These are phyloP conservation scores for Netelia inedita DNA, from an alignment of 2,888 invertebrate genomes.

Conservation along the genomic window DNA sequence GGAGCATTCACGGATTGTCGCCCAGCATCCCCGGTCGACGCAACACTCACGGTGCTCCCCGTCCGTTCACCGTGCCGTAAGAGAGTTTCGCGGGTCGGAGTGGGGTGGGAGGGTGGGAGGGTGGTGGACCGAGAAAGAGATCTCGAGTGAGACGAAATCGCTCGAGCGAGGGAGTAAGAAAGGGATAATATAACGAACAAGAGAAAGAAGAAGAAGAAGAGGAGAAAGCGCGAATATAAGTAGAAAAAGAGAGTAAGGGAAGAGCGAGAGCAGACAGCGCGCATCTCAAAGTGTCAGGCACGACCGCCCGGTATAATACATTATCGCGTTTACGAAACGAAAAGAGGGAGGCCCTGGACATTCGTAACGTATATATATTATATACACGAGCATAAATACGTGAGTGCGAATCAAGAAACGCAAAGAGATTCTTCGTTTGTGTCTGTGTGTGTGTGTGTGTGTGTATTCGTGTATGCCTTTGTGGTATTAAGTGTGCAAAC, in stretches of 20 bases:
- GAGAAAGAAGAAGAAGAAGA: background rate
- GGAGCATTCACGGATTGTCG: background rate
- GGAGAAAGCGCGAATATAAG: constrained; percentile 33
- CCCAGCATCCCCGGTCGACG: background rate
- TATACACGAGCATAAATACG: constrained; percentile 18
- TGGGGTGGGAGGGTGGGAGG: no score
- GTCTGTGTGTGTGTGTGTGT: constrained; percentile 32
- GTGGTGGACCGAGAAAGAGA: background rate
- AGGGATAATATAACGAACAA: constrained; percentile 4
- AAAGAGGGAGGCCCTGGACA: constrained; percentile 25
- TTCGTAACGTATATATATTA: constrained; percentile 19
- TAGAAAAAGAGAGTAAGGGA: constrained; percentile 34
- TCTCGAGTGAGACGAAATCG: background rate
- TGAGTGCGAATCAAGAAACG: constrained; percentile 34
- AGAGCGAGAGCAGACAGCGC: constrained; percentile 19
- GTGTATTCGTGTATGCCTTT: background rate
- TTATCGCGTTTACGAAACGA: constrained; percentile 60
- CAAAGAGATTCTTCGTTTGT: constrained; percentile 15
- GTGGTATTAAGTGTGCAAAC: background rate
- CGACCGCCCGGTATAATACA: constrained; percentile 52
- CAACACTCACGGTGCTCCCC: background rate
- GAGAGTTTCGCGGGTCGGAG: background rate
- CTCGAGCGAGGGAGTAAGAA: constrained; percentile 26
- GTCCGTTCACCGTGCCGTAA: constrained; percentile 3
- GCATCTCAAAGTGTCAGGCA: constrained; percentile 63